Evolutionary conservation across 2,797 vertebrate species (phyloP), one percentile per base, ranked within the genome.

Genomic region (Thamnophis elegans): DNA sequence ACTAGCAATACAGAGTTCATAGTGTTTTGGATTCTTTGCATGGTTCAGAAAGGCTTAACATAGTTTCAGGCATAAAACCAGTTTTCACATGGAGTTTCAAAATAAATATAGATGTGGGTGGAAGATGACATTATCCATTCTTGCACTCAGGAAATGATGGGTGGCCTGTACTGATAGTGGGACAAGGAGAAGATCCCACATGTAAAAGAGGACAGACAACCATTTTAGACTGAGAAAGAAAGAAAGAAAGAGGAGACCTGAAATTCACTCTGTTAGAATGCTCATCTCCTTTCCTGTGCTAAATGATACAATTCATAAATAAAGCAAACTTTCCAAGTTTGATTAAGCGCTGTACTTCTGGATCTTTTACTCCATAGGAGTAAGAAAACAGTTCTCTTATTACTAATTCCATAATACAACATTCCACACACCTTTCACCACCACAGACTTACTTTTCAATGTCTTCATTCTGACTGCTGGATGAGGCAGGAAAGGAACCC

Each of bases 391-490:
- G 4, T 25, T 53, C 13, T 82, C 53, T 53, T 87, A 68, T n/a
- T n/a, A 16, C 53, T 26, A 73, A 58, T 86, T 32, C 51, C 36
- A n/a, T 47, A 36, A 53, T 7, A 42, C 18, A 68, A 68, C 26
- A 51, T 10, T 78, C 65, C 13, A 56, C 22, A 32, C 25, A 82
- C 32, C 14, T 22, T 54, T 47, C 51, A 20, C 5, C 5, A 16
- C 5, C 85, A 5, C 58, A 32, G 36, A 95, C 98, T 97, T 92
- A 99, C 99, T 98, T 99, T 94, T 99, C 98, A 14, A 99, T 98
- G 93, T 99, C 98, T 5, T 98, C 98, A 32, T 97, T 98, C 94
- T 88, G 98, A 94, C 96, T 97, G 60, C 97, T 96, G 36, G 94
- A 88, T 54, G 91, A 54, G 0, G 97, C 94, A 12, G 98, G 97